Evolutionary conservation across 2,113 vertebrate species (phyloP).

Genomic region (Ondatra zibethicus): DNA sequence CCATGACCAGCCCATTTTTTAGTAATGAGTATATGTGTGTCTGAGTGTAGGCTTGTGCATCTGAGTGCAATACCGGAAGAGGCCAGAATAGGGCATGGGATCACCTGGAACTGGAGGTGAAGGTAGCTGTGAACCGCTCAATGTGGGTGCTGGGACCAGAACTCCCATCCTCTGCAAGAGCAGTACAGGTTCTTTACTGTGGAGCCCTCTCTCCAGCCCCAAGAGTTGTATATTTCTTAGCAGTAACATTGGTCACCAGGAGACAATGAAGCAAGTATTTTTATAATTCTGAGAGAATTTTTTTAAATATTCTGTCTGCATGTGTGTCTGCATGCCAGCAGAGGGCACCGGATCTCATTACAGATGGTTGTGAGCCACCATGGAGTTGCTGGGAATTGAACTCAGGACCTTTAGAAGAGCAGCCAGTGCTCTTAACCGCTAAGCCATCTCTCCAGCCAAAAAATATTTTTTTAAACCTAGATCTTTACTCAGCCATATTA

Average conservation of each 20-base stretch:
- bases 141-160: neutral
- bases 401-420: too few relatives aligned
- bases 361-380: too few relatives aligned
- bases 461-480: neutral
- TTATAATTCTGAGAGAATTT: constrained; percentile 28
- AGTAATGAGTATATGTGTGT: neutral
- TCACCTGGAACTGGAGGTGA: neutral
- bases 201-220: neutral
- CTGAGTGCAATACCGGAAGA: neutral
- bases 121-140: neutral
- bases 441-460: too few relatives aligned
- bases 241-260: neutral
- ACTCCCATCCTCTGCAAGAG: neutral
- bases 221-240: neutral
- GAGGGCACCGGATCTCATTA: too few relatives aligned
- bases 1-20: neutral
- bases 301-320: too few relatives aligned
- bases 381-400: too few relatives aligned
- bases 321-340: too few relatives aligned
- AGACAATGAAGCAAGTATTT: constrained; percentile 1
- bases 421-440: too few relatives aligned
- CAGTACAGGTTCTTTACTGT: neutral
- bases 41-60: neutral
- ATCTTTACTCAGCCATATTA: neutral
- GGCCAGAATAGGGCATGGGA: neutral